Percentiles rank a stretch among this genome's conserved stretches.
Conservation (phyloP, 2,113 vertebrate species). For the Eulemur macaco region DNA sequence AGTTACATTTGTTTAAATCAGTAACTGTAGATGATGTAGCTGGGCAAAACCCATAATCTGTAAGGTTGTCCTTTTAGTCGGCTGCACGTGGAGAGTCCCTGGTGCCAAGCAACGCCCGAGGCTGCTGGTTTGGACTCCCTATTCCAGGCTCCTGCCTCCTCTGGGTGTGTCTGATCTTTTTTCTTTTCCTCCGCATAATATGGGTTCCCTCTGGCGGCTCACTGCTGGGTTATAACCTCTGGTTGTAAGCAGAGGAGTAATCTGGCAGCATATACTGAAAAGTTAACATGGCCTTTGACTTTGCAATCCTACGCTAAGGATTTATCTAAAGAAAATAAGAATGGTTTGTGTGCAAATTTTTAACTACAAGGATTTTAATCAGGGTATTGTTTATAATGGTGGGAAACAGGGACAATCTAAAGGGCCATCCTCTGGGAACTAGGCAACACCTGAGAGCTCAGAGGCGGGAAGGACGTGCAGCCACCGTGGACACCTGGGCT, state of each 20-base stretch:
- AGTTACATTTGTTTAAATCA: conserved; percentile 49
- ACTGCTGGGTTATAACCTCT: accelerated
- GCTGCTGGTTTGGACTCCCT: accelerated
- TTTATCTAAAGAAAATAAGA: neutral
- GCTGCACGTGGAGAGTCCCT: neutral
- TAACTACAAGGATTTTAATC: neutral
- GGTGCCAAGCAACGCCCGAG: accelerated
- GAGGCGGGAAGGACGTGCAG: accelerated
- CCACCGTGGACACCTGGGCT: neutral
- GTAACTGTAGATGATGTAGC: conserved; percentile 30
- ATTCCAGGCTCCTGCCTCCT: accelerated
- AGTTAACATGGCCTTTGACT: neutral
- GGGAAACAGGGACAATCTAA: neutral
- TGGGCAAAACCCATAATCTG: neutral
- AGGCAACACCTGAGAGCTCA: neutral
- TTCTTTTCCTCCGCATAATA: accelerated
- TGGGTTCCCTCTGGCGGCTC: neutral
- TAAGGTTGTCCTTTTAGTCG: neutral
- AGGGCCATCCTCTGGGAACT: too few species aligned
- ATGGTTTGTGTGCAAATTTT: neutral
- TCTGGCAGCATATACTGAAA: neutral
- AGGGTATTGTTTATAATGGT: neutral
- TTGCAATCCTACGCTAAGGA: neutral
- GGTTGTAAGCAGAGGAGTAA: accelerated
- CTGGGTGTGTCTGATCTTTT: neutral